Base-by-base conservation (phyloP, 1,140 invertebrate genomes). In the Tetramorium simillimum region DNA sequence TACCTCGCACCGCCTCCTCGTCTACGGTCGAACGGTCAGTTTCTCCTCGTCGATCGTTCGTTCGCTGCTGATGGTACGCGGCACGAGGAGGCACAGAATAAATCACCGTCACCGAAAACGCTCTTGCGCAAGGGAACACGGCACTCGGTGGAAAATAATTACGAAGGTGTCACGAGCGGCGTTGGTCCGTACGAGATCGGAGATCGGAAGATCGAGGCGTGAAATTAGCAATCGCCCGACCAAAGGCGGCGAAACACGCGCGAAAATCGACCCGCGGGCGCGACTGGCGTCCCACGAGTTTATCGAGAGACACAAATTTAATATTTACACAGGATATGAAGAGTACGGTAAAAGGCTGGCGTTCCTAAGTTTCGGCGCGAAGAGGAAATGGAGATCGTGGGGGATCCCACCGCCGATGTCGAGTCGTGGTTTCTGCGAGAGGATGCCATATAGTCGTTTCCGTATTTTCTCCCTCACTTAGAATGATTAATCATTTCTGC, bases 1-100 rank as follows among this genome's bases (percentile, higher is more conserved):
- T 33, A 78, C 69, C 69, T 84, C 58, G 51, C 37, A 10, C 37
- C 72, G 28, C 40, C 40, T 58, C 69, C 51, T 78, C 60, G 43
- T 43, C 63, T 58, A 90, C 88, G 89, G 72, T 90, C 81, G 85
- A 89, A 21, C 88, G 63, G 53, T 82, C 88, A 69, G 85, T 90
- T 90, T 90, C 89, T 90, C 89, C 51, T 70, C 28, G 63, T 37
- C 70, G 12, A 84, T 85, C 58, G 75, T 78, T 85, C 58, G 75
- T 78, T 58, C 53, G n/a, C 3, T 43, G 28, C 5, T 43, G 73
- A 89, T 65, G 86, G 87, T 89, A 78, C 87, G 33, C 51, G 87
- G 82, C 5, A 89, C 87, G 49, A 51, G 70, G 12, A 49, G 88
- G 81, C 85, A 87, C 88, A 40, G 53, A 60, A 86, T 70, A 86